A percentile compares a stretch with the other conserved stretches of the same genome.
These are phyloP conservation scores for Diachasmimorpha longicaudata DNA, from an alignment of 1,140 invertebrate genomes.

Conservation along the genomic window DNA sequence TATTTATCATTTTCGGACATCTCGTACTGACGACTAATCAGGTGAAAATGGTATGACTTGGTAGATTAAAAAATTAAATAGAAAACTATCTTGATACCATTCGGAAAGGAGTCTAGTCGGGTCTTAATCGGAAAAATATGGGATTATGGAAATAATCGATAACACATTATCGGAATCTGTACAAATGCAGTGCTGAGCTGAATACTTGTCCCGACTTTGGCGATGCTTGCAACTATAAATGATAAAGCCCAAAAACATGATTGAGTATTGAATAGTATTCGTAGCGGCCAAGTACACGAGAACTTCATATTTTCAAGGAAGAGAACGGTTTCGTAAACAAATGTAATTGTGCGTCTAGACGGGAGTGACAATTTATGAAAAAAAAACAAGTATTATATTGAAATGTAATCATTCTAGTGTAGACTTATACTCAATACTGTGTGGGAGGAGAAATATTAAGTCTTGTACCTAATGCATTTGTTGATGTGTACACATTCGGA, in stretches of 20 bases:
- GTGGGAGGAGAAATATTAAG: background rate
- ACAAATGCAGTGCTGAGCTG: background rate
- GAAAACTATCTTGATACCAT: too few species aligned
- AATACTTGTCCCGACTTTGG: background rate
- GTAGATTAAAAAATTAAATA: too few species aligned
- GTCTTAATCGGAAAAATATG: background rate
- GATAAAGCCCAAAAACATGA: background rate
- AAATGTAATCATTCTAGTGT: background rate
- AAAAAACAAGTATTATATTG: background rate
- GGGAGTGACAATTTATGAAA: background rate
- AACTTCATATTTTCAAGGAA: background rate
- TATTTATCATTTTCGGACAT: too few species aligned
- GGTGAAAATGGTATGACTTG: too few species aligned
- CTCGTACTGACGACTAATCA: too few species aligned
- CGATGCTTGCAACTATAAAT: background rate
- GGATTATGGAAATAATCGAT: background rate
- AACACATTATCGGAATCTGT: background rate
- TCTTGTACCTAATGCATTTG: background rate
- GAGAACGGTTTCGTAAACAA: background rate
- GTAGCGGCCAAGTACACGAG: background rate
- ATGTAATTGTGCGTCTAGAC: background rate
- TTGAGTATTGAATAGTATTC: background rate
- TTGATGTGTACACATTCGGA: background rate
- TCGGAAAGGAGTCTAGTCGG: too few species aligned
- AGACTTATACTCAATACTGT: background rate